Evolutionary conservation across 2,113 vertebrate species (phyloP).

Genomic region (Pedetes capensis): DNA sequence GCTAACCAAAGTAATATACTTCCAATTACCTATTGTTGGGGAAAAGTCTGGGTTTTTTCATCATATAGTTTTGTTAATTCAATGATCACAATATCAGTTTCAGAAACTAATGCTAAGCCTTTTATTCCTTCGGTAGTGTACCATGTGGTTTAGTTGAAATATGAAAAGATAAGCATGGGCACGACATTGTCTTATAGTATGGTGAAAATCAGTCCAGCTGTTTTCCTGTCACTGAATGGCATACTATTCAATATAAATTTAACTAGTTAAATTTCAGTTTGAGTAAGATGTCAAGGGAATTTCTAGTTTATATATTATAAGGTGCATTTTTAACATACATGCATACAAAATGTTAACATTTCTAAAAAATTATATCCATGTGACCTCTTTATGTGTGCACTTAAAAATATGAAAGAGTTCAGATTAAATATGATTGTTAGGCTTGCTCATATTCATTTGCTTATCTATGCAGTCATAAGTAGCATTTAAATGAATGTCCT

Average conservation of each 20-base stretch:
- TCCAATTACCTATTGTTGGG: background rate
- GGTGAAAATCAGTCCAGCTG: background rate
- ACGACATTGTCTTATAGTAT: background rate
- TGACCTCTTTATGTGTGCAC: background rate
- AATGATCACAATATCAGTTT: background rate
- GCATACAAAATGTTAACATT: constrained; percentile 19
- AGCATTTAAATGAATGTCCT: background rate
- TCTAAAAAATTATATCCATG: constrained; percentile 41
- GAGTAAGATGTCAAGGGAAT: constrained; percentile 20
- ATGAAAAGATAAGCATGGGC: no score
- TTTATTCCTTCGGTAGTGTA: background rate
- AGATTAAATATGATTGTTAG: background rate
- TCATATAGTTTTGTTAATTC: background rate
- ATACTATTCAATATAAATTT: constrained; percentile 38
- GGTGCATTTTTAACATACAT: constrained; percentile 29
- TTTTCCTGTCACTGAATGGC: background rate
- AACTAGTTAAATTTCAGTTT: constrained; percentile 56
- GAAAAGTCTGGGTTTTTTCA: background rate
- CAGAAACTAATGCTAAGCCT: background rate
- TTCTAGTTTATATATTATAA: constrained; percentile 35
- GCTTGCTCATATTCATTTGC: background rate
- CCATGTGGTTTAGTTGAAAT: constrained; percentile 18
- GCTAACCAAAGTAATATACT: background rate
- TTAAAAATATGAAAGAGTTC: constrained; percentile 10
- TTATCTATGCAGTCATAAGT: background rate